Percentiles rank a stretch among this genome's conserved stretches.
These are phyloP conservation scores for Hoplias malabaricus DNA, from an alignment of 2,113 vertebrate genomes.

Conservation along the genomic window DNA sequence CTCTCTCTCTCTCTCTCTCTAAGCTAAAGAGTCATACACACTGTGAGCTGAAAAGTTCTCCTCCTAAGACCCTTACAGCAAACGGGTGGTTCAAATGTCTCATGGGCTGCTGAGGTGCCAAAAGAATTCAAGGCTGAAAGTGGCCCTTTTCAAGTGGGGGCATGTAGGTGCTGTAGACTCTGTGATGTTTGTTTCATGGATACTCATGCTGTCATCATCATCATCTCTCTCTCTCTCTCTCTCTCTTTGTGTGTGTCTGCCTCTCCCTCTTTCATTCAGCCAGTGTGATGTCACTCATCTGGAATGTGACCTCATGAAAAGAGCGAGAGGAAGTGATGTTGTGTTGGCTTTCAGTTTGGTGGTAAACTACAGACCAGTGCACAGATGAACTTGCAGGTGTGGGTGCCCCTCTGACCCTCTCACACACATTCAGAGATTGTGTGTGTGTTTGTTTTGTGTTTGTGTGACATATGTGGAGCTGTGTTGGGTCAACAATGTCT, in stretches of 20 bases:
- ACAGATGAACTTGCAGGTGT: constrained; percentile 16
- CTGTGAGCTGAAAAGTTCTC: not conserved
- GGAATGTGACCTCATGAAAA: constrained; percentile 62
- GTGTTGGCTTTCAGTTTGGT: not conserved
- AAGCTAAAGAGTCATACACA: constrained; percentile 5
- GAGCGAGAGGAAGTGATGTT: not conserved
- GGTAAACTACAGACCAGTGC: not conserved
- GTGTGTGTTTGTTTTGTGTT: constrained; percentile 58
- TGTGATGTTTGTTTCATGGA: constrained; percentile 51
- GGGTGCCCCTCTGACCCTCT: constrained; percentile 2
- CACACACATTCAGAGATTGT: constrained; percentile 7
- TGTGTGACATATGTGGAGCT: constrained; percentile 61
- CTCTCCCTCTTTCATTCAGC: constrained; percentile 42
- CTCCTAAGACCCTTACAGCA: constrained; percentile 21
- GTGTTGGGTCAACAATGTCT: constrained; percentile 61
- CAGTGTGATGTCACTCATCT: constrained; percentile 60
- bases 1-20: not conserved
- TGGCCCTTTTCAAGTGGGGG: constrained; percentile 60
- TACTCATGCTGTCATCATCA: constrained; percentile 55
- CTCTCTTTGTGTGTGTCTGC: constrained; percentile 2
- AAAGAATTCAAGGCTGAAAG: constrained; percentile 56
- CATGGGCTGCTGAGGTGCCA: constrained; percentile 52
- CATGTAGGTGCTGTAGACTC: constrained; percentile 59
- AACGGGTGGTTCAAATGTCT: constrained; percentile 51
- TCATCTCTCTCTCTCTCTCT: constrained; percentile 21